Evolutionary conservation across 2,888 invertebrate species (phyloP), one percentile per base, ranked within the genome.

Genomic region (Acleris sparsana): DNA sequence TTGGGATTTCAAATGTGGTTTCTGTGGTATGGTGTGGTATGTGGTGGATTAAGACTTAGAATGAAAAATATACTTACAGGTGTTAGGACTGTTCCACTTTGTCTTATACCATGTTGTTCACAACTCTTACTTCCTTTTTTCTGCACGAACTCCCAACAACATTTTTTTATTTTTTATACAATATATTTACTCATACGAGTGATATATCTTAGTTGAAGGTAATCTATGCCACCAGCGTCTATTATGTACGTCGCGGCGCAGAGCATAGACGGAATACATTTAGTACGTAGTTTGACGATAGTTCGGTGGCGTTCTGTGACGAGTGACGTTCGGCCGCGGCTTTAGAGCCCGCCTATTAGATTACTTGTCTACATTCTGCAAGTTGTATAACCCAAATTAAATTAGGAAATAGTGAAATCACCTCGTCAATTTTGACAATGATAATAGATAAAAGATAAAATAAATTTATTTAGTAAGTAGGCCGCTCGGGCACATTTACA

Each of bases 281-380:
- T 43, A 55, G 55, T 20, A 43, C 20, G 55, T 55, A 55, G 43
- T 55, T 55, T 55, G 55, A 43, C 55, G 55, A 33, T 44, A 55
- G 43, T 55, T 43, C 16, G 16, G n/a, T 48, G 48, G 48, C 18
- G 43, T 13, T 22, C n/a, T 43, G 43, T 55, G 43, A 46, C 39
- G 39, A 39, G 39, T 9, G 6, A 33, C 33, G 39, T 5, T 39
- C 39, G 53, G 39, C 3, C 39, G 53, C 16, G 6, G 53, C 33
- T 53, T 39, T 53, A 39, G n/a, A 39, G 11, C 53, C 20, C 39
- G 39, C 39, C 2, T 17, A 1, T n/a, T 7, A 6, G 17, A 46
- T 17, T 46, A 46, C 16, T 46, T 39, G 4, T 39, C 11, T 39
- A 11, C 39, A 13, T 13, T 13, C 13, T 13, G 39, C 39, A 1